Conservation (phyloP, 2,113 vertebrate species). For the Pterocles burchelli region DNA sequence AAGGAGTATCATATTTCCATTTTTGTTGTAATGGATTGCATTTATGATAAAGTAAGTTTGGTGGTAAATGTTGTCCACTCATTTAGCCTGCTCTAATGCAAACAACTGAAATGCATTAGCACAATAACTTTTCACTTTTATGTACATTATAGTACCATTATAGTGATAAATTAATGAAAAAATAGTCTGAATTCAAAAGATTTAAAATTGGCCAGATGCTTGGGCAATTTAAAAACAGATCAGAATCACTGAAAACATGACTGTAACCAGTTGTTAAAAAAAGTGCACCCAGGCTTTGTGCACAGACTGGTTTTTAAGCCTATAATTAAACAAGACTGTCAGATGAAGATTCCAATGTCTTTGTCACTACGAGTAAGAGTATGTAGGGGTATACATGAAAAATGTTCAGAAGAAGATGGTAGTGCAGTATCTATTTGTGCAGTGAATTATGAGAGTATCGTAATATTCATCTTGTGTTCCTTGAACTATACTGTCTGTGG, state of each 20-base stretch:
- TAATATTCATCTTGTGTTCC: not conserved
- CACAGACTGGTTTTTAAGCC: not conserved
- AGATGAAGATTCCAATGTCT: not conserved
- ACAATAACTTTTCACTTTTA: not conserved
- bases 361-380: not conserved
- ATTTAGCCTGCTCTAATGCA: not conserved
- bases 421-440: not conserved
- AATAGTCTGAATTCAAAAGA: not conserved
- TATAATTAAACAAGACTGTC: not conserved
- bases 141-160: not conserved
- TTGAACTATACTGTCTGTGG: not conserved
- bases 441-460: not conserved
- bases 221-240: not conserved
- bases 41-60: constrained; percentile 3
- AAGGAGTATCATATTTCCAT: not conserved
- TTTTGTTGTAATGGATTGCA: constrained; percentile 4
- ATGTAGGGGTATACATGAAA: not conserved
- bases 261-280: not conserved
- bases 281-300: not conserved
- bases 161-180: not conserved
- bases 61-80: not conserved
- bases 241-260: not conserved
- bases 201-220: not conserved
- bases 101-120: not conserved
- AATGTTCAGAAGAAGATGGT: not conserved